A percentile compares a stretch with the other conserved stretches of the same genome.
These are phyloP conservation scores for Epirrita christyi DNA, from an alignment of 2,888 invertebrate species.

Conservation along the genomic window DNA sequence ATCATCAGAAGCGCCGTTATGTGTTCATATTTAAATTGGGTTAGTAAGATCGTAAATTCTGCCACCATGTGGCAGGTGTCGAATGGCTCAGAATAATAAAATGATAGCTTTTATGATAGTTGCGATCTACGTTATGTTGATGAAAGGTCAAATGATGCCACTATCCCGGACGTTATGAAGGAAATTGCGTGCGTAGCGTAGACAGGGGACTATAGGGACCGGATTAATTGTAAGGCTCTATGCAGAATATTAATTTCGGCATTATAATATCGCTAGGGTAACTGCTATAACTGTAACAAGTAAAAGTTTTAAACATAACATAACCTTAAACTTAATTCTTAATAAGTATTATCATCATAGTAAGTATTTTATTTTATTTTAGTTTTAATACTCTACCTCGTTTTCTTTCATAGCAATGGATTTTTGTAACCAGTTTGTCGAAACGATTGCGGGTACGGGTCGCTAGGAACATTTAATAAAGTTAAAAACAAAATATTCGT, in stretches of 20 bases:
- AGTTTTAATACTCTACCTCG: too few species aligned
- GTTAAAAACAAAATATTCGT: too few species aligned
- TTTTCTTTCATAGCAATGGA: too few species aligned
- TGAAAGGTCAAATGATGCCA: constrained; percentile 7
- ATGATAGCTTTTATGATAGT: background rate
- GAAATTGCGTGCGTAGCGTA: constrained; percentile 20
- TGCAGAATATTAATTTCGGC: constrained; percentile 32
- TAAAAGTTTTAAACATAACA: too few species aligned
- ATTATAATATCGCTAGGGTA: constrained; percentile 21
- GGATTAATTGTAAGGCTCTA: constrained; percentile 22
- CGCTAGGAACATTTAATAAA: too few species aligned
- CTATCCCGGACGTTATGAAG: constrained; percentile 18
- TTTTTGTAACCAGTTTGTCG: too few species aligned
- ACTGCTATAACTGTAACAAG: constrained; percentile 28
- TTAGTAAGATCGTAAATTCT: too few species aligned
- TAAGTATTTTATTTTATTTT: background rate
- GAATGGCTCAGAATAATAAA: constrained; percentile 9
- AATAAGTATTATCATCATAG: too few species aligned
- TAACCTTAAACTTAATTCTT: background rate
- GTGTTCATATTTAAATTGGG: too few species aligned
- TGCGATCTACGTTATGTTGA: constrained; percentile 19
- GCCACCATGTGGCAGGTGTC: constrained; percentile 1
- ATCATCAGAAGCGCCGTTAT: too few species aligned
- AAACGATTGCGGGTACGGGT: too few species aligned
- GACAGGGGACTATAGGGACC: constrained; percentile 22